Percentiles rank a stretch among this genome's conserved stretches.
Conservation (phyloP, 2,797 vertebrate genomes). For the Tauraco hartlaubi region DNA sequence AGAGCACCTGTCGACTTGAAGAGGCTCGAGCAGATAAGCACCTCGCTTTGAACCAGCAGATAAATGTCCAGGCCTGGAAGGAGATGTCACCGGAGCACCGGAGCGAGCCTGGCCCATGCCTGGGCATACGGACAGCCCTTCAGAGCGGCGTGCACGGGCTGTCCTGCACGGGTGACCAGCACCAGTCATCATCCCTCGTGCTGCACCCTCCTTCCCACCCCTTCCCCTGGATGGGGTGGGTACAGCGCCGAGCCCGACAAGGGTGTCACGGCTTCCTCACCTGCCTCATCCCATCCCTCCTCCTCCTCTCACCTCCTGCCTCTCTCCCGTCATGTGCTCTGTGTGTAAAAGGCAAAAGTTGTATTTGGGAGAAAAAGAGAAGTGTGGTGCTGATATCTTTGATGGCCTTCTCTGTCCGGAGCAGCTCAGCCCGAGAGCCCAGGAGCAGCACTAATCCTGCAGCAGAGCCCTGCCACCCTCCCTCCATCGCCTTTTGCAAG, state of each 20-base stretch:
- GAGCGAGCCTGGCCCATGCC: not conserved
- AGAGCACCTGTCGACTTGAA: slow-evolving; percentile 17
- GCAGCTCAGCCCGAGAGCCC: not conserved
- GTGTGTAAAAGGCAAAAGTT: not conserved
- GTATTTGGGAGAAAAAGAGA: not conserved
- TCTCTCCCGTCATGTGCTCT: not conserved
- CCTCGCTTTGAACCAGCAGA: not conserved
- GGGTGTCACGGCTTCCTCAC: not conserved
- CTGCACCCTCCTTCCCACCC: not conserved
- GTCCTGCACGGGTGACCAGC: accelerated
- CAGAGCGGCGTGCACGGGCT: accelerated
- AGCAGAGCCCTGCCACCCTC: not conserved
- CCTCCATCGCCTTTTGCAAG: not conserved
- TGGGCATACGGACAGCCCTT: not conserved
- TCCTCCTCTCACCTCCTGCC: accelerated
- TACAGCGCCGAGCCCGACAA: not conserved
- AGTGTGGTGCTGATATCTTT: not conserved
- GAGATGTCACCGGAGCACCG: not conserved
- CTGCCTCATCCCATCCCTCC: accelerated
- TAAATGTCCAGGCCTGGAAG: not conserved
- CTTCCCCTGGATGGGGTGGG: not conserved
- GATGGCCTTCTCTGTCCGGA: not conserved
- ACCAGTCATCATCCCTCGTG: accelerated
- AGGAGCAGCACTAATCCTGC: not conserved
- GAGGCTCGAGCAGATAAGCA: slow-evolving; percentile 24